Evolutionary conservation across 2,113 vertebrate species (phyloP).

Genomic region (Ptilonorhynchus violaceus): DNA sequence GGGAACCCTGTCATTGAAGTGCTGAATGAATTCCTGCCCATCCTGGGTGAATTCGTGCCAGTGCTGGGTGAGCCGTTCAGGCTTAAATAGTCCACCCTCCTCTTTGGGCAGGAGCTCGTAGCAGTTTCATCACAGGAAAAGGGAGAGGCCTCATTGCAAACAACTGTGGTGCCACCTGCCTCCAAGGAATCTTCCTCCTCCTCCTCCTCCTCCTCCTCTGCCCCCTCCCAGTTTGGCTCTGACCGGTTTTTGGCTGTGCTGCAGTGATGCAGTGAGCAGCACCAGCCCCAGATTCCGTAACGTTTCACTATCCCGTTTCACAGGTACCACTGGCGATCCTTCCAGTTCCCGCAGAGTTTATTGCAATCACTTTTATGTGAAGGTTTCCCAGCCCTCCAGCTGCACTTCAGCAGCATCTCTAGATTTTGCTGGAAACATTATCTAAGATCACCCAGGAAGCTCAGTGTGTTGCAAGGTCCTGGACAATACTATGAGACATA

Average conservation of each 20-base stretch:
- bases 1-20: accelerated
- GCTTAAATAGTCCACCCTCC: background rate
- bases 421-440: background rate
- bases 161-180: background rate
- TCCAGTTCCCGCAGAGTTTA: background rate
- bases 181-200: background rate
- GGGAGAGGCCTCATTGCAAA: background rate
- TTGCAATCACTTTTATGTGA: background rate
- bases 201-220: background rate
- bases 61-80: background rate
- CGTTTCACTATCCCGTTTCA: background rate
- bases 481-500: background rate
- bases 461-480: background rate
- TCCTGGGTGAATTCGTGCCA: background rate
- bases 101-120: background rate
- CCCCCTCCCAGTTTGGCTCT: background rate
- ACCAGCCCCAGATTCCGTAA: background rate
- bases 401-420: background rate
- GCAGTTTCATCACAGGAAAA: background rate
- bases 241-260: background rate
- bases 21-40: background rate
- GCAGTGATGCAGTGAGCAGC: background rate
- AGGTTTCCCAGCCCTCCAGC: background rate
- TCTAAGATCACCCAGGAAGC: background rate
- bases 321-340: background rate